Conservation (phyloP, 2,113 vertebrate species). For the Copsychus sechellarum region DNA sequence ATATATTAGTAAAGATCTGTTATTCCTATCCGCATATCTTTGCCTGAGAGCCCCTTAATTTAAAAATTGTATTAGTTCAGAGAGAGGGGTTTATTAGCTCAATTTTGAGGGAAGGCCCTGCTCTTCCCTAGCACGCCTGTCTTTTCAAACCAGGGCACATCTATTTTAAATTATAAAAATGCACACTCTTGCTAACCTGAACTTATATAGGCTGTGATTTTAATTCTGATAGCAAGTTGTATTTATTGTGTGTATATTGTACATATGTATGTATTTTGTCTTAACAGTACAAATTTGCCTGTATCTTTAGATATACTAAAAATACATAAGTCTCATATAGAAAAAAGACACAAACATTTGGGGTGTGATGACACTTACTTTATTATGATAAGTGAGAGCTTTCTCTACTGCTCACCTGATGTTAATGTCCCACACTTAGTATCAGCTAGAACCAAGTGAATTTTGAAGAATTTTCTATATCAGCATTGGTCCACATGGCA, state of each 20-base stretch:
- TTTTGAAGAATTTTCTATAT: not conserved
- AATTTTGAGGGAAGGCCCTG: no score
- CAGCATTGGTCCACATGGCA: not conserved
- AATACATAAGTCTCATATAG: not conserved
- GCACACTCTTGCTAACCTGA: not conserved
- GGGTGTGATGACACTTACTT: not conserved
- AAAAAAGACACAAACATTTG: not conserved
- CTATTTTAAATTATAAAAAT: not conserved
- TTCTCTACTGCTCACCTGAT: not conserved
- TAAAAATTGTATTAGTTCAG: no score
- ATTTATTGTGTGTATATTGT: not conserved
- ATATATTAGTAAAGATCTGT: no score
- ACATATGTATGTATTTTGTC: no score
- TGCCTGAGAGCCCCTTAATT: no score
- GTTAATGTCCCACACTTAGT: not conserved
- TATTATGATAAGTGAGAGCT: not conserved
- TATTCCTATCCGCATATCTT: no score
- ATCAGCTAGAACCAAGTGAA: not conserved
- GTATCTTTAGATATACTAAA: not conserved
- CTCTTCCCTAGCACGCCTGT: no score
- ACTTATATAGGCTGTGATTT: not conserved
- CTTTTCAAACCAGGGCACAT: no score
- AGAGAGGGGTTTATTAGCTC: no score
- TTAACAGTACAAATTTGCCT: not conserved
- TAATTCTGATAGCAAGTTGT: not conserved